Evolutionary conservation across 2,888 invertebrate genomes (phyloP).

Genomic region (Catocala sponsa): DNA sequence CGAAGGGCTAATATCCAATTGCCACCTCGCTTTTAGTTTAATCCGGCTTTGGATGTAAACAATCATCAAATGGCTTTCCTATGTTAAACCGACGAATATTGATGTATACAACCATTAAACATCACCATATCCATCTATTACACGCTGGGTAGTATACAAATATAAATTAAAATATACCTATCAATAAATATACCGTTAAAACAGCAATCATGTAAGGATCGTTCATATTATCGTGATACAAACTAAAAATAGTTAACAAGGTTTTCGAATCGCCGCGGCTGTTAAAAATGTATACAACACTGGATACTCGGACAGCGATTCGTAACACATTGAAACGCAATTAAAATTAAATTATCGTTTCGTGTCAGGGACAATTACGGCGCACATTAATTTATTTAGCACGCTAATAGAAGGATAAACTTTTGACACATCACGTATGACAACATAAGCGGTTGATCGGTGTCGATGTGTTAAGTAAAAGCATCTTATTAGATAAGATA

Average conservation of each 20-base stretch:
- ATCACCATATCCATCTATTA: too few species aligned
- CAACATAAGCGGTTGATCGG: conserved; percentile 24
- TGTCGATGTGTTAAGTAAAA: conserved; percentile 44
- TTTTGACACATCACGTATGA: conserved; percentile 32
- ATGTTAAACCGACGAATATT: too few species aligned
- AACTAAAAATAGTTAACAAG: conserved; percentile 2
- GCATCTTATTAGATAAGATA: conserved; percentile 48
- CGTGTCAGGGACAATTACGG: conserved; percentile 36
- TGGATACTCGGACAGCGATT: conserved; percentile 2
- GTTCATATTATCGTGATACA: background rate
- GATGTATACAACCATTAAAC: too few species aligned
- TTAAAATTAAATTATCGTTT: conserved; percentile 38
- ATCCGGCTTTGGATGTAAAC: too few species aligned
- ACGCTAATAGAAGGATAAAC: conserved; percentile 33
- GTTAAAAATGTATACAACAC: conserved; percentile 12
- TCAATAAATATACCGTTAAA: too few species aligned
- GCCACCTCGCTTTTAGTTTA: too few species aligned
- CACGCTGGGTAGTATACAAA: too few species aligned
- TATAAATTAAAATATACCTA: too few species aligned
- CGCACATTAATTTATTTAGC: conserved; percentile 19
- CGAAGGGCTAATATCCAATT: too few species aligned
- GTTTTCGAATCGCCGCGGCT: background rate
- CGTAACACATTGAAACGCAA: conserved; percentile 35
- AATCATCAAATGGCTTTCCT: too few species aligned
- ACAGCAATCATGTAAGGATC: too few species aligned